A percentile compares a stretch with the other conserved stretches of the same genome.
phyloP scores from a whole-genome alignment of 2,888 invertebrate genomes.

The Agapostemon virescens region DNA sequence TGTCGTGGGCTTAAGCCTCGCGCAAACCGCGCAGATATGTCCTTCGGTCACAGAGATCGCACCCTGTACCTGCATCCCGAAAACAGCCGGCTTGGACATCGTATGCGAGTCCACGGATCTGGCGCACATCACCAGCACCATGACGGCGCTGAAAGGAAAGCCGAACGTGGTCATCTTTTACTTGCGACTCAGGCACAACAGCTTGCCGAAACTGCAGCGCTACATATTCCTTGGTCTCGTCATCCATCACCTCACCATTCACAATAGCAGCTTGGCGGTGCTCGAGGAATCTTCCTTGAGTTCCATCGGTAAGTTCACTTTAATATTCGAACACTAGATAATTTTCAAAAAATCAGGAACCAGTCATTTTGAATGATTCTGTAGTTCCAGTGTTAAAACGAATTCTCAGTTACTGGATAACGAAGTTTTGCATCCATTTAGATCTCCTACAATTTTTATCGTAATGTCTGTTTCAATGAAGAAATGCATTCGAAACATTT shows the following conservation, averaged over 20 bases:
- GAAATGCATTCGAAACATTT: too few species aligned
- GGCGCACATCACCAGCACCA: slow-evolving; percentile 89
- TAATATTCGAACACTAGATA: neutral
- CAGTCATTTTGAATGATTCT: too few species aligned
- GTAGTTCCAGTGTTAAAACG: too few species aligned
- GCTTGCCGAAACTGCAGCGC: slow-evolving; percentile 90
- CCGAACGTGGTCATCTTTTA: slow-evolving; percentile 91
- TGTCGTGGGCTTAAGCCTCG: slow-evolving; percentile 46
- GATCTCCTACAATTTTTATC: too few species aligned
- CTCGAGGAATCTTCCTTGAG: slow-evolving; percentile 93
- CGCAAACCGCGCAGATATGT: slow-evolving; percentile 65
- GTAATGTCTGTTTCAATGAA: too few species aligned
- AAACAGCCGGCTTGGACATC: slow-evolving; percentile 93
- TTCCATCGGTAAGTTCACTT: slow-evolving; percentile 87
- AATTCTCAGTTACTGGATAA: too few species aligned
- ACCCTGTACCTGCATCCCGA: slow-evolving; percentile 92
- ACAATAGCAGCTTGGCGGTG: slow-evolving; percentile 92
- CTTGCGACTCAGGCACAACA: slow-evolving; percentile 92
- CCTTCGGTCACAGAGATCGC: slow-evolving; percentile 88
- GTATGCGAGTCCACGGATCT: slow-evolving; percentile 93
- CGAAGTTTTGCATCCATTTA: too few species aligned
- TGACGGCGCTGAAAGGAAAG: slow-evolving; percentile 90
- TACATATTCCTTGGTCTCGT: slow-evolving; percentile 93
- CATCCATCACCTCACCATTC: slow-evolving; percentile 93
- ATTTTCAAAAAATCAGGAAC: too few species aligned